Percentiles rank a stretch among this genome's conserved stretches.
Conservation (phyloP, 2,797 vertebrate species). For the Pampus argenteus region DNA sequence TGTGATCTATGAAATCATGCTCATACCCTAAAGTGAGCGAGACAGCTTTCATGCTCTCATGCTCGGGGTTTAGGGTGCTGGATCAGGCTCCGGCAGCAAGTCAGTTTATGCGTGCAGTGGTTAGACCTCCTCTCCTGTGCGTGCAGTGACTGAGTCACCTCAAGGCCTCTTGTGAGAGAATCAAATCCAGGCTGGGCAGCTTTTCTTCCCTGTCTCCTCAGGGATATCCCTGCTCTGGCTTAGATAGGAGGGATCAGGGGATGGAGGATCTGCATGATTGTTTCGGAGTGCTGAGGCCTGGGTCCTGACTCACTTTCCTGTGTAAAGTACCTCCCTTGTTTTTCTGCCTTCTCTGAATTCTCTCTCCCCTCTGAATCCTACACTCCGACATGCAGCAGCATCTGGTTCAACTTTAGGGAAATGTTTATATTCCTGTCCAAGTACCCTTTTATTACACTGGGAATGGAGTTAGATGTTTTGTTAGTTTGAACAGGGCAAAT, state of each 20-base stretch:
- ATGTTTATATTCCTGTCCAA: constrained; percentile 86
- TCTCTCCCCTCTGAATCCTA: constrained; percentile 61
- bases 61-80: constrained; percentile 13
- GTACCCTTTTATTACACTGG: constrained; percentile 83
- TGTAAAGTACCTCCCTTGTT: constrained; percentile 81
- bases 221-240: constrained; percentile 63
- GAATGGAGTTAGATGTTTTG: constrained; percentile 86
- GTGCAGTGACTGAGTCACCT: constrained; percentile 48
- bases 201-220: constrained; percentile 55
- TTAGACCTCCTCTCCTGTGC: constrained; percentile 55
- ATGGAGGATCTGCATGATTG: constrained; percentile 61
- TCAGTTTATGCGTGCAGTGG: constrained; percentile 12
- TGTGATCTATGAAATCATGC: constrained; percentile 42
- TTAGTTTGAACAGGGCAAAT: constrained; percentile 80
- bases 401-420: constrained; percentile 87
- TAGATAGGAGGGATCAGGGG: constrained; percentile 49
- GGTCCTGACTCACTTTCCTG: constrained; percentile 82
- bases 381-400: constrained; percentile 74
- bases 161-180: constrained; percentile 52
- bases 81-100: constrained; percentile 36
- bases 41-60: constrained; percentile 19
- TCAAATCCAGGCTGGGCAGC: constrained; percentile 66
- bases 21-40: constrained; percentile 24
- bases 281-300: constrained; percentile 50
- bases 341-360: constrained; percentile 63